A percentile compares a stretch with the other conserved stretches of the same genome.
These are phyloP conservation scores for Netelia melanura DNA, from an alignment of 2,888 invertebrate genomes.

Conservation along the genomic window DNA sequence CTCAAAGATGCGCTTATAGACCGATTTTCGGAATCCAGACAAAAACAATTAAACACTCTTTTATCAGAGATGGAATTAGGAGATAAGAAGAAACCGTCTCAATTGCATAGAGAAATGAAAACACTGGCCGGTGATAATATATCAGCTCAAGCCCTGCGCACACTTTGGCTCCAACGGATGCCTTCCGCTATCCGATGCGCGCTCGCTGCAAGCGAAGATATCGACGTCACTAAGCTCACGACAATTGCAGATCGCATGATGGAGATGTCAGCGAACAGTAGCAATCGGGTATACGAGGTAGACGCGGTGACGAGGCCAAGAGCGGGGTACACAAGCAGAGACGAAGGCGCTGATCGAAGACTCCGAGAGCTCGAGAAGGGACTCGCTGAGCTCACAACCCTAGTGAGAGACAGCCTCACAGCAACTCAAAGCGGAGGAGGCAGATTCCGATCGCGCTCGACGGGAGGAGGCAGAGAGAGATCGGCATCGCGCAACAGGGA, in stretches of 20 bases:
- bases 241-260: slow-evolving; percentile 53
- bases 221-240: slow-evolving; percentile 44
- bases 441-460: neutral
- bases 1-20: slow-evolving; percentile 62
- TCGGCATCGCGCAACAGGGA: neutral
- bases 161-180: slow-evolving; percentile 63
- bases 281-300: slow-evolving; percentile 4
- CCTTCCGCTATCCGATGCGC: slow-evolving; percentile 36
- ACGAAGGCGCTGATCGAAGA: neutral
- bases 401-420: neutral
- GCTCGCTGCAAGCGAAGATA: slow-evolving; percentile 35
- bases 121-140: slow-evolving; percentile 58
- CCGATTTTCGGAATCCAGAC: slow-evolving; percentile 66
- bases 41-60: slow-evolving; percentile 59
- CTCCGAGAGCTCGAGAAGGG: neutral
- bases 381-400: slow-evolving; percentile 17
- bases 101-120: slow-evolving; percentile 65
- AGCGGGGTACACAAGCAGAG: neutral
- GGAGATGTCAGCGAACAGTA: slow-evolving; percentile 15
- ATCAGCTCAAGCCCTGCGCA: slow-evolving; percentile 62
- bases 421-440: neutral
- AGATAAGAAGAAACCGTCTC: slow-evolving; percentile 19
- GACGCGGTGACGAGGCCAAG: neutral
- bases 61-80: slow-evolving; percentile 67
- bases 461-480: neutral